Evolutionary conservation across 2,797 vertebrate genomes (phyloP).

Genomic region (Otolemur crassicaudatus): DNA sequence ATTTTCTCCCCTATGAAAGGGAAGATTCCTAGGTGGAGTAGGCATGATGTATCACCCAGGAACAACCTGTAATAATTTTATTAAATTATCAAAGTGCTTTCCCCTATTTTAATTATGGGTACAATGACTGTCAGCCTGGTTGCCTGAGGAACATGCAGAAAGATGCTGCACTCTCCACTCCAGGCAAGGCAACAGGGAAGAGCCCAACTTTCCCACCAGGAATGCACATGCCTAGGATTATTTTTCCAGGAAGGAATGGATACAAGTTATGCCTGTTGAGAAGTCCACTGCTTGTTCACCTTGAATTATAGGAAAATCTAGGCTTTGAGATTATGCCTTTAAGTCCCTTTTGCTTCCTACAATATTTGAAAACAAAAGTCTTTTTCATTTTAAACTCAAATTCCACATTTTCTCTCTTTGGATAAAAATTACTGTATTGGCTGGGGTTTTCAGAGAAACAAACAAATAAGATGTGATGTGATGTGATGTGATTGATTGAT

Average conservation of each 20-base stretch:
- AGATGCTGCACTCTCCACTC: not conserved
- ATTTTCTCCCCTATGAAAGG: not conserved
- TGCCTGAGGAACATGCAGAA: not conserved
- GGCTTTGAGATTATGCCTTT: not conserved
- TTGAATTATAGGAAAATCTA: not conserved
- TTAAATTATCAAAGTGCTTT: too few relatives aligned
- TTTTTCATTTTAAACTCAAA: not conserved
- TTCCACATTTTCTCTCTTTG: not conserved
- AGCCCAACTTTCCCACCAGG: not conserved
- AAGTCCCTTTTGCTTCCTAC: not conserved
- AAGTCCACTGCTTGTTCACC: not conserved
- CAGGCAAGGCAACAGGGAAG: not conserved
- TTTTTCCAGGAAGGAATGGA: not conserved
- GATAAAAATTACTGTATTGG: not conserved
- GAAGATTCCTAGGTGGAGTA: not conserved
- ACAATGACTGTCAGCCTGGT: not conserved
- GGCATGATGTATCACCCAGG: not conserved
- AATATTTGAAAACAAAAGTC: conserved; percentile 21
- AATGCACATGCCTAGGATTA: not conserved
- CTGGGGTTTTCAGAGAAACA: not conserved
- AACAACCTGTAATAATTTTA: too few relatives aligned
- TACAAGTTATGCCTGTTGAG: not conserved
- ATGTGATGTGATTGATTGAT: not conserved
- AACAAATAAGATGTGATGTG: not conserved
- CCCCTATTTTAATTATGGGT: too few relatives aligned